phyloP scores from a whole-genome alignment of 2,113 vertebrate genomes.

The Gambusia holbrooki region DNA sequence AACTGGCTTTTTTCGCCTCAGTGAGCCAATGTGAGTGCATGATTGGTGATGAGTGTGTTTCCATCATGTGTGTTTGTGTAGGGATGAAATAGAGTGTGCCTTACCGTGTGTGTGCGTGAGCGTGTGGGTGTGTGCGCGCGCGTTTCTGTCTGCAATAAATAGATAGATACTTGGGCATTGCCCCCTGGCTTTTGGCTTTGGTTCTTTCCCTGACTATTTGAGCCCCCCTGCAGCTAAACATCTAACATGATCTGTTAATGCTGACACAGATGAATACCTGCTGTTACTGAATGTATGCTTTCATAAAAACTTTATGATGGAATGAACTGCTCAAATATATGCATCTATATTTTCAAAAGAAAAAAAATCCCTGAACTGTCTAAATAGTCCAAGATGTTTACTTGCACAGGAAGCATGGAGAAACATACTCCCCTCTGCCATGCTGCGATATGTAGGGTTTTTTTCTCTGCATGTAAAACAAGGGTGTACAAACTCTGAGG shows the following conservation, averaged over 20 bases:
- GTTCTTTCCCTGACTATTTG: conserved; percentile 64
- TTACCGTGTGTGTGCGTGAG: conserved; percentile 7
- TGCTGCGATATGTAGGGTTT: not conserved
- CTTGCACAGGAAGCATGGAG: not conserved
- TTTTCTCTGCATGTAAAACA: conserved; percentile 8
- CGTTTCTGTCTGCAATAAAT: conserved; percentile 64
- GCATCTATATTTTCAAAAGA: conserved; percentile 28
- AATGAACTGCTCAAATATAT: conserved; percentile 28
- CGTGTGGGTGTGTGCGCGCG: conserved; percentile 19
- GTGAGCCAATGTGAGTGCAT: conserved; percentile 44
- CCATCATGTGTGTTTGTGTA: conserved; percentile 37
- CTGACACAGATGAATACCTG: conserved; percentile 54
- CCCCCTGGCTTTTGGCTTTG: conserved; percentile 67
- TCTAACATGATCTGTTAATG: conserved; percentile 73
- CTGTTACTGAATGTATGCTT: conserved; percentile 54
- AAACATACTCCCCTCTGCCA: conserved; percentile 1
- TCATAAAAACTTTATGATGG: conserved; percentile 43
- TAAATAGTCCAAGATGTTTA: conserved; percentile 1
- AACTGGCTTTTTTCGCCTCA: conserved; percentile 52
- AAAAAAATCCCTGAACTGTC: conserved; percentile 20
- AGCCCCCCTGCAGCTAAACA: conserved; percentile 63
- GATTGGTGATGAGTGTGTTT: conserved; percentile 40
- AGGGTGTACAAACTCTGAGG: not conserved
- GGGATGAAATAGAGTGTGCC: conserved; percentile 25
- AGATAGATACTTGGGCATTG: conserved; percentile 64